phyloP scores from a whole-genome alignment of 2,888 invertebrate species.

The Trilocha varians region DNA sequence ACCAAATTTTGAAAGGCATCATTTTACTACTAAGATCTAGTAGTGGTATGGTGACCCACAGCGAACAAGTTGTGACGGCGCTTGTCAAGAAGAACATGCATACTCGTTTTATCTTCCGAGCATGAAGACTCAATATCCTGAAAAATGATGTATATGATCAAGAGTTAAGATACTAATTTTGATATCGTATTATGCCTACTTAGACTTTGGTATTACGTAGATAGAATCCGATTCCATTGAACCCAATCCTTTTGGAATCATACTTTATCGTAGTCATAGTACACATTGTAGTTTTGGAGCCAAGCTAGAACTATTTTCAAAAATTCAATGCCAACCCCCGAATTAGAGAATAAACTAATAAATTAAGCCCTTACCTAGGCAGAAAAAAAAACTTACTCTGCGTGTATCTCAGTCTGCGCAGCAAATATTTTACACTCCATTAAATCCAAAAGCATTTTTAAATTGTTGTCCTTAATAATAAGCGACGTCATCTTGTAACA shows the following conservation, averaged over 20 bases:
- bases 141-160: too few species aligned
- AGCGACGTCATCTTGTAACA: slow-evolving; percentile 51
- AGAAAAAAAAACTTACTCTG: slow-evolving; percentile 40
- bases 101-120: slow-evolving; percentile 34
- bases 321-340: too few species aligned
- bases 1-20: slow-evolving; percentile 60
- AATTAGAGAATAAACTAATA: too few species aligned
- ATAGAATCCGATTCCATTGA: too few species aligned
- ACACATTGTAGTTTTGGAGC: too few species aligned
- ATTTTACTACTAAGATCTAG: slow-evolving; percentile 38
- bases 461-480: slow-evolving; percentile 31
- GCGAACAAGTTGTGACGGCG: slow-evolving; percentile 38
- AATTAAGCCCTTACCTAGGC: too few species aligned
- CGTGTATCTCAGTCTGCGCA: slow-evolving; percentile 30
- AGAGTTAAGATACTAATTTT: too few species aligned
- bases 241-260: too few species aligned
- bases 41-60: slow-evolving; percentile 54
- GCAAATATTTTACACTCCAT: slow-evolving; percentile 39
- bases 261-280: too few species aligned
- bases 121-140: slow-evolving; percentile 34
- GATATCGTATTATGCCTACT: too few species aligned
- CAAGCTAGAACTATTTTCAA: too few species aligned
- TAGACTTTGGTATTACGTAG: too few species aligned
- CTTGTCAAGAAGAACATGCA: slow-evolving; percentile 43
- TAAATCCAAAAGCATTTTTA: slow-evolving; percentile 27